These are phyloP conservation scores for Synchiropus splendidus DNA, from an alignment of 2,113 vertebrate species.

Conservation along the genomic window DNA sequence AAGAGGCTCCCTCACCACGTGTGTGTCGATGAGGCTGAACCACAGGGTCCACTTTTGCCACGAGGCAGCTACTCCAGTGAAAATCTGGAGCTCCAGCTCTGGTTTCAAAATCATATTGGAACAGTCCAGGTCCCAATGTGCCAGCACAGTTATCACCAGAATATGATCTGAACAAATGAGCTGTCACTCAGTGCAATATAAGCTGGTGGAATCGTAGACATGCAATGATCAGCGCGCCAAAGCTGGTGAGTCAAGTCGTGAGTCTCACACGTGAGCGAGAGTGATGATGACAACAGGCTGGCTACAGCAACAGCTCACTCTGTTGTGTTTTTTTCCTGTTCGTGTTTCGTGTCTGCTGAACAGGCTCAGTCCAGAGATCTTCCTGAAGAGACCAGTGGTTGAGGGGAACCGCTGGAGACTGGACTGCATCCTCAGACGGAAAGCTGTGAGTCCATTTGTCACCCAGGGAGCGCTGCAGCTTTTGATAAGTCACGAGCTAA, in stretches of 20 bases:
- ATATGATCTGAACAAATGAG: slow-evolving; percentile 33
- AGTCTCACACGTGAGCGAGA: background rate
- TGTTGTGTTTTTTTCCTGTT: background rate
- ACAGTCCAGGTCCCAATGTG: slow-evolving; percentile 1
- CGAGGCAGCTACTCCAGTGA: no score
- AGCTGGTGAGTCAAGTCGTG: slow-evolving; percentile 11
- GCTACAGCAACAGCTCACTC: background rate
- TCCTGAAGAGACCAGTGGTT: slow-evolving; percentile 90
- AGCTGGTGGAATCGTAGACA: slow-evolving; percentile 17
- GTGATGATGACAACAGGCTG: no score
- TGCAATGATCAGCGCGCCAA: slow-evolving; percentile 16
- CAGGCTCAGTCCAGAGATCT: slow-evolving; percentile 96
- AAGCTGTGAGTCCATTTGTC: slow-evolving; percentile 75
- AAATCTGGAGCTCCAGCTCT: no score
- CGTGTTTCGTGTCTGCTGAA: background rate
- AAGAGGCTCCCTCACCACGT: no score
- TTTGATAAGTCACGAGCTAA: no score
- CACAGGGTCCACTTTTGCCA: no score
- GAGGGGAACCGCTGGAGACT: slow-evolving; percentile 94
- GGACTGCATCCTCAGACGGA: slow-evolving; percentile 87
- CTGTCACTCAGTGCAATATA: slow-evolving; percentile 15
- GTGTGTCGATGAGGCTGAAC: no score
- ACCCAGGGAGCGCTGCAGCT: background rate
- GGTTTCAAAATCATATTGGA: no score
- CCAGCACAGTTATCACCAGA: slow-evolving; percentile 26